These are phyloP conservation scores for Charaxes varanes DNA, from an alignment of 1,140 invertebrate species.

Conservation along the genomic window DNA sequence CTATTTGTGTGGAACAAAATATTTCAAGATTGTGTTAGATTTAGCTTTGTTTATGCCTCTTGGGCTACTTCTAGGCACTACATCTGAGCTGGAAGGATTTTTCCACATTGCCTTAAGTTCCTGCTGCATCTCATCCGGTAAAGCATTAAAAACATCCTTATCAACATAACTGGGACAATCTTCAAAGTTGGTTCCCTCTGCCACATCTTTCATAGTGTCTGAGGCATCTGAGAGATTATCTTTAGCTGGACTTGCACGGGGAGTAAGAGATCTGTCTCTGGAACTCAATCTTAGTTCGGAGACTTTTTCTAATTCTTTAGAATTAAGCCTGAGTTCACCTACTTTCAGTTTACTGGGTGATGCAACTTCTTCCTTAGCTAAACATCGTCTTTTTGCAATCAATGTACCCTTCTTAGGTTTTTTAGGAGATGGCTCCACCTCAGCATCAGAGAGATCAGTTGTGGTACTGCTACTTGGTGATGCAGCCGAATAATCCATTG, in stretches of 20 bases:
- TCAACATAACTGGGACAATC: constrained; percentile 76
- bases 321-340: constrained; percentile 76
- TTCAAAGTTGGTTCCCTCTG: constrained; percentile 48
- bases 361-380: constrained; percentile 69
- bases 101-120: constrained; percentile 78
- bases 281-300: constrained; percentile 65
- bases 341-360: constrained; percentile 78
- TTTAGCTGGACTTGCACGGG: constrained; percentile 60
- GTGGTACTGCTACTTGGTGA: constrained; percentile 75
- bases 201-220: constrained; percentile 51
- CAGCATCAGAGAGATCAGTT: constrained; percentile 72
- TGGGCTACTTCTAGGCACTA: constrained; percentile 59
- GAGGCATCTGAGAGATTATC: constrained; percentile 60
- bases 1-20: constrained; percentile 79
- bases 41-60: constrained; percentile 64
- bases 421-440: constrained; percentile 82
- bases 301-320: constrained; percentile 72
- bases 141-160: constrained; percentile 76
- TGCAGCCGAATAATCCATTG: constrained; percentile 72
- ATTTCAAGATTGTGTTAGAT: constrained; percentile 76
- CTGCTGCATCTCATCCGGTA: constrained; percentile 77
- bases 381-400: constrained; percentile 65
- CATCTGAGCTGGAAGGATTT: constrained; percentile 59
- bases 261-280: constrained; percentile 67
- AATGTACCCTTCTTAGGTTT: constrained; percentile 73